Conservation (phyloP, 2,888 invertebrate species). For the Limnephilus rhombicus region DNA sequence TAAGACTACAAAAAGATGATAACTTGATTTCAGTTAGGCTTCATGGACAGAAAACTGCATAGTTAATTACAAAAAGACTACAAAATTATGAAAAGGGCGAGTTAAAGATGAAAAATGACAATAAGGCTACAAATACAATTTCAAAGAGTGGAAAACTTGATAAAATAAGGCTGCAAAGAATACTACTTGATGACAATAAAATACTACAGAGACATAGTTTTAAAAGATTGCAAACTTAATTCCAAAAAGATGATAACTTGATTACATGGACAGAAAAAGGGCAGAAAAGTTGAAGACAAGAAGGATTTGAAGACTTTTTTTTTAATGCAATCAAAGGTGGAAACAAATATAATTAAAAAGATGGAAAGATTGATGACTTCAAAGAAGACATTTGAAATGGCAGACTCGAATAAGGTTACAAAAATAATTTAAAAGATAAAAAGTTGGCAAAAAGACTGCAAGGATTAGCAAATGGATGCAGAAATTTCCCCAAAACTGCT, state of each 20-base stretch:
- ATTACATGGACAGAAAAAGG: neutral
- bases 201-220: neutral
- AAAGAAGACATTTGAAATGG: neutral
- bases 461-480: neutral
- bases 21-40: too few species aligned
- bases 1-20: neutral
- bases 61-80: too few species aligned
- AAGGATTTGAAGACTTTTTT: neutral
- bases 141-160: neutral
- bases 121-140: neutral
- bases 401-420: neutral
- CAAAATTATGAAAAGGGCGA: too few species aligned
- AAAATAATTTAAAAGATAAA: neutral
- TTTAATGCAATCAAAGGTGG: neutral
- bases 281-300: neutral
- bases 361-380: neutral
- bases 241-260: neutral
- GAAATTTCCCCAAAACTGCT: neutral
- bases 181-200: neutral
- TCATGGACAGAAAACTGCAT: too few species aligned
- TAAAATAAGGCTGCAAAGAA: neutral
- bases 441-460: neutral
- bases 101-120: neutral
- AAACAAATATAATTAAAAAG: neutral
- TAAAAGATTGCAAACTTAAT: neutral